phyloP scores from a whole-genome alignment of 1,140 invertebrate species.

The Anoplophora glabripennis region DNA sequence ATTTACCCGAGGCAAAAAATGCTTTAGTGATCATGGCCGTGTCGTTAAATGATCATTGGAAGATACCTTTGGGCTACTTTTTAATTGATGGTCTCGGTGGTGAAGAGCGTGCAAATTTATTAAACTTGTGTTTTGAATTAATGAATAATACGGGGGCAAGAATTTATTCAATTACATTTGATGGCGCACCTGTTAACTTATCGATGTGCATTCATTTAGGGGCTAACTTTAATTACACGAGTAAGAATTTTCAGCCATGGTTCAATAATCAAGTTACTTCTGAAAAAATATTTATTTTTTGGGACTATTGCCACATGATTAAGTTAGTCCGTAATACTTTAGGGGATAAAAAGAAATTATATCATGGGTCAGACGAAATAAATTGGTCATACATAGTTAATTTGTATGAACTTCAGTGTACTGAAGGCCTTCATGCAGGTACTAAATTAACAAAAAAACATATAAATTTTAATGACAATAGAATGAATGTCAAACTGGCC shows the following conservation, averaged over 20 bases:
- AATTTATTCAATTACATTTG: slow-evolving; percentile 31
- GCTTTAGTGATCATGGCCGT: slow-evolving; percentile 40
- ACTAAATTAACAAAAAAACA: no score
- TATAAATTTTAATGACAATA: no score
- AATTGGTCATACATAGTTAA: no score
- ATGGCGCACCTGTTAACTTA: slow-evolving; percentile 25
- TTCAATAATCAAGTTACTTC: no score
- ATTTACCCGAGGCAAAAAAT: slow-evolving; percentile 28
- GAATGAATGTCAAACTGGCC: no score
- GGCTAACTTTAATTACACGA: slow-evolving; percentile 1
- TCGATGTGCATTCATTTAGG: slow-evolving; percentile 30
- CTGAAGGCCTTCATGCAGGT: no score
- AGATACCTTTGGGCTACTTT: slow-evolving; percentile 45
- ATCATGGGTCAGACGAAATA: no score
- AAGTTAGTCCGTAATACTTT: no score
- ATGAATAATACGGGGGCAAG: slow-evolving; percentile 35
- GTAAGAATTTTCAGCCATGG: background rate
- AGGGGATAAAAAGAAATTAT: no score
- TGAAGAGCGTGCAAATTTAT: slow-evolving; percentile 31
- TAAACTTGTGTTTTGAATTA: slow-evolving; percentile 36
- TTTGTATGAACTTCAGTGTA: no score
- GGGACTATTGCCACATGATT: no score
- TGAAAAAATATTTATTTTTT: no score
- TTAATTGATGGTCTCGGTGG: slow-evolving; percentile 33
- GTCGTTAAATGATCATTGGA: slow-evolving; percentile 38